Base-by-base conservation (phyloP, 2,797 vertebrate species). In the Ctenochaetus hawaiiensis region DNA sequence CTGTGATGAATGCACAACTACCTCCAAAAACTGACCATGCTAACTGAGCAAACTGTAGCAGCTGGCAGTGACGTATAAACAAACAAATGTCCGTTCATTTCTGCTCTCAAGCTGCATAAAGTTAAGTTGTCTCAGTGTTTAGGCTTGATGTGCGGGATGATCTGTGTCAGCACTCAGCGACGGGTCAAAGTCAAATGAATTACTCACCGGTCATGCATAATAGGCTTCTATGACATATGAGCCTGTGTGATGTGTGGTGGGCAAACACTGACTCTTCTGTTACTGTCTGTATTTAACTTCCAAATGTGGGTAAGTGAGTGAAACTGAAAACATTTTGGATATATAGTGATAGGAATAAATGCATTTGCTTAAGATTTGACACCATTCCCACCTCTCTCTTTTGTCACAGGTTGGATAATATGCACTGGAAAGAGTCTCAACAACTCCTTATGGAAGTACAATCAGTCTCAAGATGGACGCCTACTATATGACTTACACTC, bases 401-500 rank as follows among this genome's bases (percentile, higher is more conserved):
- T 93, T 89, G 86, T 87, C 93, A 93, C 89, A 87, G 90, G 84
- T 84, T 93, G 86, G 84, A 93, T 82, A 92, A 93, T 91, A 77
- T 92, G 89, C 91, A 88, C 75, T 93, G 90, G 92, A 96, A 92
- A 84, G 90, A 96, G 93, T 90, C 94, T 93, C 93, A 89, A 93
- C 93, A 79, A 73, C 91, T 93, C 92, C 91, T 92, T 77, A 93
- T 90, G 88, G 78, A 91, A 89, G 92, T 85, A 90, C 89, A 93
- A 85, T 93, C 91, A 94, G 87, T 94, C 91, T 93, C 84, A 92
- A 94, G 87, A 94, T 94, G 93, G 88, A 94, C n/a, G 52, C 92
- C 90, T 94, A 95, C 91, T 90, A 95, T 96, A 95, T 94, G 93
- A 94, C 94, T 94, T 91, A 92, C 92, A 89, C 87, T 87, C 85